Evolutionary conservation across 2,888 invertebrate species (phyloP), one percentile per base, ranked within the genome.

Genomic region (Eristalinus aeneus): DNA sequence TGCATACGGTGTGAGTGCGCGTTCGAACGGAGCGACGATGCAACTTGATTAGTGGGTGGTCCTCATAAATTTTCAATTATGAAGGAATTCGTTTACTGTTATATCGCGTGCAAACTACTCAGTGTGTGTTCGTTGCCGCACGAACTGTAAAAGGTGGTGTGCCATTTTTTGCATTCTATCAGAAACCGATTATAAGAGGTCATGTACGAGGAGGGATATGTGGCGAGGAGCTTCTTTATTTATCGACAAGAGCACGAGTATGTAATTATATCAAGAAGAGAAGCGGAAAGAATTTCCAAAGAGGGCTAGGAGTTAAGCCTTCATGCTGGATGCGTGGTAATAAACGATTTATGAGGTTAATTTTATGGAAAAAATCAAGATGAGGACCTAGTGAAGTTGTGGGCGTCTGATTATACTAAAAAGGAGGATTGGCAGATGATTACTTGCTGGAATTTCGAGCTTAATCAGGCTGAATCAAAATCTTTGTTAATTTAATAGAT

Each of bases 61-160:
- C 32, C 46, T 75, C 71, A 84, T 84, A 84, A 84, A 84, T 79
- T 84, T 72, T 12, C 71, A 84, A 75, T 79, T 67, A 79, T 84
- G 71, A 79, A 84, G 71, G 69, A 77, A 71, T 75, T 71, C 63
- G 46, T 67, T 75, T 72, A 22, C 74, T 75, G 54, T 27, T 58
- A 63, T 20, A 36, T 81, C 22, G 76, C 82, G 34, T 82, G 82
- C 67, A 82, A 61, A 46, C 46, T 46, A 1, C 16, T 46, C 16
- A 16, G 46, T 46, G 4, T 46, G 39, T 46, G n/a, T 46, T 46
- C 39, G 5, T 5, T 46, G 16, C 46, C 46, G 16, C 46, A 46
- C 16, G 46, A 46, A 46, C 46, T 46, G 8, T 16, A 16, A 8
- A 46, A 8, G 16, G n/a, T 2, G 46, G 46, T 16, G n/a, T 12